Conservation (phyloP, 2,888 invertebrate species). For the Meganola albula region DNA sequence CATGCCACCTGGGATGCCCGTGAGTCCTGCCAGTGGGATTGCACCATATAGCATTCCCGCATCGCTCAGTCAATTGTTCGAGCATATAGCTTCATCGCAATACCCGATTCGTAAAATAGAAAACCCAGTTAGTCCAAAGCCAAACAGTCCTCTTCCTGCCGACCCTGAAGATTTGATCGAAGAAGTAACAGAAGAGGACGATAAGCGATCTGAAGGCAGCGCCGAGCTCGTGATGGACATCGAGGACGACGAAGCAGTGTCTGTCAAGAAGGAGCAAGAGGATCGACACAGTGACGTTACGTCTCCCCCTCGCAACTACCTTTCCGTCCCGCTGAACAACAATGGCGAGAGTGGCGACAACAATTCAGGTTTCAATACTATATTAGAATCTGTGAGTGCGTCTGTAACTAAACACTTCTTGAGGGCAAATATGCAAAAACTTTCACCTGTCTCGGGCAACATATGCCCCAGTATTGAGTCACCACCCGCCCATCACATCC, state of each 20-base stretch:
- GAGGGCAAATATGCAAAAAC: conserved; percentile 82
- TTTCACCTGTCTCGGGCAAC: conserved; percentile 75
- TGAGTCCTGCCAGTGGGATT: conserved; percentile 66
- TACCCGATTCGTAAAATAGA: conserved; percentile 67
- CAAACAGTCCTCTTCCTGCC: conserved; percentile 40
- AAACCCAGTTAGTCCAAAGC: conserved; percentile 47
- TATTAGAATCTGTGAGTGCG: conserved; percentile 85
- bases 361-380: conserved; percentile 82
- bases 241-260: conserved; percentile 74
- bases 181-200: conserved; percentile 79
- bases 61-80: conserved; percentile 81
- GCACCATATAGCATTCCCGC: conserved; percentile 76
- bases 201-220: conserved; percentile 69
- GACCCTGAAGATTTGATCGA: conserved; percentile 80
- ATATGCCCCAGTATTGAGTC: conserved; percentile 59
- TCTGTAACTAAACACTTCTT: conserved; percentile 86
- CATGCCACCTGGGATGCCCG: conserved; percentile 76
- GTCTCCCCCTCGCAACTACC: conserved; percentile 41
- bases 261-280: conserved; percentile 67
- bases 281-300: conserved; percentile 44
- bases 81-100: conserved; percentile 77
- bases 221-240: conserved; percentile 84
- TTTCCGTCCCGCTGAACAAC: conserved; percentile 55
- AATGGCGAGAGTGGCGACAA: conserved; percentile 55
- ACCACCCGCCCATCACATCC: conserved; percentile 43